Conservation (phyloP, 2,888 invertebrate species). For the Scaeva pyrastri region DNA sequence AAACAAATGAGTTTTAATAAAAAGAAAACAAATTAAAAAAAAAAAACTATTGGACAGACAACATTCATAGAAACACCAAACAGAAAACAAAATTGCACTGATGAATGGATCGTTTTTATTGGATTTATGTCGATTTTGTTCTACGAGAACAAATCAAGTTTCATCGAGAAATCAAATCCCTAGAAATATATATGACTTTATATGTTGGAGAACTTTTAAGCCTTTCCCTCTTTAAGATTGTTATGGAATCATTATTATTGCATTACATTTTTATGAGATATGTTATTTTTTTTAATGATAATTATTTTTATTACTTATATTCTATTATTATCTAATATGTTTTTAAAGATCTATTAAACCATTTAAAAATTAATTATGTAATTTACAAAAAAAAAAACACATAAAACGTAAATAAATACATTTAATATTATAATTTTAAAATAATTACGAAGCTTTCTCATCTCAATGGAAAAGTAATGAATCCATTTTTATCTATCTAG, state of each 20-base stretch:
- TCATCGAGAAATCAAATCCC: constrained; percentile 24
- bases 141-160: constrained; percentile 5
- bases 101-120: constrained; percentile 50
- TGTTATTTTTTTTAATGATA: constrained; percentile 49
- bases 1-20: constrained; percentile 28
- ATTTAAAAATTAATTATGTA: constrained; percentile 66
- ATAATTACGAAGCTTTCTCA: constrained; percentile 2
- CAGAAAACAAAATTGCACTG: constrained; percentile 8
- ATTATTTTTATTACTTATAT: constrained; percentile 59
- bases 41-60: background rate
- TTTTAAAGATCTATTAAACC: constrained; percentile 62
- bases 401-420: constrained; percentile 61
- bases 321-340: constrained; percentile 49
- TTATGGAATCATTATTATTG: constrained; percentile 51
- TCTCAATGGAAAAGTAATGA: constrained; percentile 28
- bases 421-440: constrained; percentile 58
- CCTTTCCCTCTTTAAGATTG: constrained; percentile 40
- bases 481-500: constrained; percentile 23
- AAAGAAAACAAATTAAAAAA: too few species aligned
- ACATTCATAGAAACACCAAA: background rate
- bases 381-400: constrained; percentile 56
- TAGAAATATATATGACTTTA: background rate
- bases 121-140: constrained; percentile 41
- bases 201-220: constrained; percentile 41
- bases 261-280: constrained; percentile 68